These are phyloP conservation scores for Halyomorpha halys DNA, from an alignment of 1,140 invertebrate genomes.

Conservation along the genomic window DNA sequence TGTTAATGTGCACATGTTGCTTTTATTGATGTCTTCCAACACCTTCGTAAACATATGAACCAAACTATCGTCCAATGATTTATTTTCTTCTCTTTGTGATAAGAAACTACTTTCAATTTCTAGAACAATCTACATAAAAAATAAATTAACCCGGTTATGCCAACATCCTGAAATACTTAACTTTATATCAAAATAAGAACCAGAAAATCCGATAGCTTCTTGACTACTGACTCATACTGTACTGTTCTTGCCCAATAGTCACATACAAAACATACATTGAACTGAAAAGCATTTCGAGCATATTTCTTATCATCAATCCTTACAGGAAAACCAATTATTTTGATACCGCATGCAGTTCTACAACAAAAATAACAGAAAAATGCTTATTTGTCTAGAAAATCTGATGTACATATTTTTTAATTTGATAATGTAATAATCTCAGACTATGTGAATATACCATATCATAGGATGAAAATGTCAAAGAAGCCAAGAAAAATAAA, in stretches of 20 bases:
- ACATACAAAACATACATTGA: slow-evolving; percentile 93
- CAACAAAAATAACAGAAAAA: slow-evolving; percentile 31
- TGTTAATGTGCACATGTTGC: slow-evolving; percentile 63
- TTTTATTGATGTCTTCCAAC: slow-evolving; percentile 65
- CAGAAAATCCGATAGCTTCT: slow-evolving; percentile 85
- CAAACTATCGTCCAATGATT: slow-evolving; percentile 44
- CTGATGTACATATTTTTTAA: no score
- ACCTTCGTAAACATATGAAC: slow-evolving; percentile 65
- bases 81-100: slow-evolving; percentile 51
- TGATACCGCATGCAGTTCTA: slow-evolving; percentile 69
- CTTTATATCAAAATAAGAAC: slow-evolving; percentile 41
- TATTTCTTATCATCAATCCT: slow-evolving; percentile 82
- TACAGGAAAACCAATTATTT: slow-evolving; percentile 88
- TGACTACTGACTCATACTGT: slow-evolving; percentile 86
- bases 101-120: slow-evolving; percentile 72
- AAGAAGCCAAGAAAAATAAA: no score
- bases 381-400: no score
- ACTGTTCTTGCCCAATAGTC: slow-evolving; percentile 76
- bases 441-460: no score
- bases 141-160: neutral
- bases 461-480: no score
- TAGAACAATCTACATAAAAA: slow-evolving; percentile 53
- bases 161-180: neutral
- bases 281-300: slow-evolving; percentile 85
- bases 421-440: no score